These are phyloP conservation scores for Smittia sp. DNA, from an alignment of 2,888 invertebrate genomes.

Conservation along the genomic window DNA sequence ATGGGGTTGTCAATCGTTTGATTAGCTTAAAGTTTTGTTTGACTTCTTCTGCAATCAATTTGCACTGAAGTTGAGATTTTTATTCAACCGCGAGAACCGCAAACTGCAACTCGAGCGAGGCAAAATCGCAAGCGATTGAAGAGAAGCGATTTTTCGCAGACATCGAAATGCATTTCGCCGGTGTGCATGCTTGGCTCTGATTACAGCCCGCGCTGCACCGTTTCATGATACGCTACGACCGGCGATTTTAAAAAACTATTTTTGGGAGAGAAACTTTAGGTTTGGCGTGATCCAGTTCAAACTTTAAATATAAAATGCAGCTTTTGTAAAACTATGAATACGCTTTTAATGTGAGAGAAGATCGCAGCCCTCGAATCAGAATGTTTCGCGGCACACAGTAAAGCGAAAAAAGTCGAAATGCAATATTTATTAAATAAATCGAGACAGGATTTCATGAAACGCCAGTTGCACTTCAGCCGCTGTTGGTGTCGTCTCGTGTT, in stretches of 20 bases:
- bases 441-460: constrained; percentile 33
- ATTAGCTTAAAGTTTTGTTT: no score
- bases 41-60: no score
- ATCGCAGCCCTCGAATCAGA: background rate
- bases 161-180: background rate
- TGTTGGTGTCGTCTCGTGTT: background rate
- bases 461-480: constrained; percentile 21
- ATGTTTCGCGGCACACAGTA: constrained; percentile 6
- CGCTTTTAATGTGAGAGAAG: background rate
- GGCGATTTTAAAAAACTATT: constrained; percentile 40
- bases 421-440: constrained; percentile 41
- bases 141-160: background rate
- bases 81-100: no score
- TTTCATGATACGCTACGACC: constrained; percentile 30
- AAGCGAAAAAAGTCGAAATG: constrained; percentile 32
- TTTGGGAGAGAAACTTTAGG: constrained; percentile 24
- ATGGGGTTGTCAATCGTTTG: no score
- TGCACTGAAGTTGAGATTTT: no score
- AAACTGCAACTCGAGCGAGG: no score
- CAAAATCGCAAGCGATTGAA: no score
- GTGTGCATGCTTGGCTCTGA: background rate
- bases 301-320: constrained; percentile 18
- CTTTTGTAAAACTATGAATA: background rate
- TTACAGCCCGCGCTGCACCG: background rate
- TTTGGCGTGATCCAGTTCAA: constrained; percentile 7